Conservation (phyloP, 2,113 vertebrate species). For the Dipodomys stephensi region DNA sequence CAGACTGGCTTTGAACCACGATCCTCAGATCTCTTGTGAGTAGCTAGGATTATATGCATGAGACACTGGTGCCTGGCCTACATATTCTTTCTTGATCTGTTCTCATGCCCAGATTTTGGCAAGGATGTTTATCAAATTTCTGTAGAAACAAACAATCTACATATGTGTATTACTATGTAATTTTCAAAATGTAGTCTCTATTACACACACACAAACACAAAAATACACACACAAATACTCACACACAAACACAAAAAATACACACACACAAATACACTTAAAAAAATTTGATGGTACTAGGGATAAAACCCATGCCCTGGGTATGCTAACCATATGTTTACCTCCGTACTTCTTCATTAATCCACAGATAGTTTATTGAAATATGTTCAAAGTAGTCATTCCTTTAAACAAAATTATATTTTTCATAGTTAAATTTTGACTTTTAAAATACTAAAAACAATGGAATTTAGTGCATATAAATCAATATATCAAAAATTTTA, state of each 20-base stretch:
- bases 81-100: background rate
- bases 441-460: constrained; percentile 34
- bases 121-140: background rate
- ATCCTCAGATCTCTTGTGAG: too few relatives aligned
- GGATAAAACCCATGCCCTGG: too few relatives aligned
- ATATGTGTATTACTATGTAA: background rate
- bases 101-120: background rate
- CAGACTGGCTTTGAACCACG: too few relatives aligned
- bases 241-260: too few relatives aligned
- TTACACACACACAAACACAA: too few relatives aligned
- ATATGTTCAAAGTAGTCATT: background rate
- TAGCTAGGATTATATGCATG: too few relatives aligned
- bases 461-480: background rate
- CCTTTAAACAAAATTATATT: background rate
- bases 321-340: background rate
- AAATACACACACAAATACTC: too few relatives aligned
- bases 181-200: constrained; percentile 50
- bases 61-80: background rate
- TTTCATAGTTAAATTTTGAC: constrained; percentile 20
- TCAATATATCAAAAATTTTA: too few relatives aligned
- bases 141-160: background rate
- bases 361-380: background rate
- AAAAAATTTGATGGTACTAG: too few relatives aligned
- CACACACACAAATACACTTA: too few relatives aligned
- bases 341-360: background rate